These are phyloP conservation scores for Bubalus kerabau DNA, from an alignment of 2,113 vertebrate genomes.

Conservation along the genomic window DNA sequence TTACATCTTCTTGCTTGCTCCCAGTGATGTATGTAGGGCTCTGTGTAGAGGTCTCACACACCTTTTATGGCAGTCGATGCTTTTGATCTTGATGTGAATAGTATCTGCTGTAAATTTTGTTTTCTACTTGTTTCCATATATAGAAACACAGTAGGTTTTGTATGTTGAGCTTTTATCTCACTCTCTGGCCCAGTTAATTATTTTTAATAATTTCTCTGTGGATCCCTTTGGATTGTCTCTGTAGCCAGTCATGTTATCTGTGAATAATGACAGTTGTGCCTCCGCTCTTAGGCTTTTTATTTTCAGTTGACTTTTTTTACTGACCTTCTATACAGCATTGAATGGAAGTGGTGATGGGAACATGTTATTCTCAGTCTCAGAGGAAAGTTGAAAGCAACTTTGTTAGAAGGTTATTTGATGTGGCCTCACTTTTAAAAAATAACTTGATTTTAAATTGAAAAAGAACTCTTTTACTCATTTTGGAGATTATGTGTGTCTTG, in stretches of 20 bases:
- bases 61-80: rapidly evolving
- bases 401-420: neutral
- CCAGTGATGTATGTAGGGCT: neutral
- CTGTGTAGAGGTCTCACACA: neutral
- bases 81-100: too few relatives aligned
- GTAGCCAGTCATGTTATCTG: neutral
- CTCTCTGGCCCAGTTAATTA: neutral
- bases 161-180: neutral
- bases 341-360: neutral
- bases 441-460: neutral
- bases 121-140: neutral
- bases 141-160: neutral
- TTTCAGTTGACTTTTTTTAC: neutral
- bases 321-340: rapidly evolving
- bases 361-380: neutral
- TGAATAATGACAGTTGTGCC: neutral
- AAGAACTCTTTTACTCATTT: neutral
- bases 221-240: neutral
- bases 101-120: neutral
- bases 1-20: neutral
- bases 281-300: neutral
- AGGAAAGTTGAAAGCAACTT: neutral
- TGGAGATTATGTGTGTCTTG: neutral
- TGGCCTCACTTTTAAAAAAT: neutral
- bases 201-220: neutral